A percentile compares a stretch with the other conserved stretches of the same genome.
phyloP scores from a whole-genome alignment of 2,797 vertebrate species.

The Sphaeramia orbicularis region DNA sequence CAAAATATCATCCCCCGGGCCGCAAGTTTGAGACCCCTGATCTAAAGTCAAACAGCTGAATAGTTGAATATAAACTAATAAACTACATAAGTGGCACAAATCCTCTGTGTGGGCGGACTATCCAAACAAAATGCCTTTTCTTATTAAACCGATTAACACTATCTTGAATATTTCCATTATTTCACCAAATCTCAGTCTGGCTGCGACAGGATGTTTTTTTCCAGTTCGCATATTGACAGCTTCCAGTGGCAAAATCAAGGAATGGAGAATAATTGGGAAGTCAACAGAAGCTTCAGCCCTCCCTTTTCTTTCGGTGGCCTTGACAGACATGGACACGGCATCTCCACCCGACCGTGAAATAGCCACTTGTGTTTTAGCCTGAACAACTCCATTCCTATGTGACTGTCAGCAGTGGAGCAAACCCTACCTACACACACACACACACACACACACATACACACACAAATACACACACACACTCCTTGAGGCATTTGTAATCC shows the following conservation, averaged over 20 bases:
- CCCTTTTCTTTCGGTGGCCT: slow-evolving; percentile 42
- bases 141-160: not conserved
- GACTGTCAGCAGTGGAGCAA: slow-evolving; percentile 39
- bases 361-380: slow-evolving; percentile 77
- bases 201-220: not conserved
- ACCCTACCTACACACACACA: not conserved
- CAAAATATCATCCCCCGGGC: too few relatives aligned
- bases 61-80: too few relatives aligned
- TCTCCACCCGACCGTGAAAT: slow-evolving; percentile 79
- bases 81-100: too few relatives aligned
- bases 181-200: not conserved
- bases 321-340: slow-evolving; percentile 70
- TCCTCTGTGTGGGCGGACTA: too few relatives aligned
- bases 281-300: slow-evolving; percentile 11
- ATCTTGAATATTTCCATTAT: not conserved
- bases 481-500: slow-evolving; percentile 51
- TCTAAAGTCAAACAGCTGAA: too few relatives aligned
- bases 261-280: slow-evolving; percentile 37
- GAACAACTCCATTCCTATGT: slow-evolving; percentile 71
- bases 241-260: slow-evolving; percentile 39
- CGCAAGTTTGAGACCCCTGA: too few relatives aligned
- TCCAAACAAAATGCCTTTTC: not conserved
- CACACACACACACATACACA: slow-evolving; percentile 11
- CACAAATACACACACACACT: slow-evolving; percentile 9
- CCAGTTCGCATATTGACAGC: slow-evolving; percentile 29